These are phyloP conservation scores for Falcaria lacertinaria DNA, from an alignment of 2,888 invertebrate genomes.

Conservation along the genomic window DNA sequence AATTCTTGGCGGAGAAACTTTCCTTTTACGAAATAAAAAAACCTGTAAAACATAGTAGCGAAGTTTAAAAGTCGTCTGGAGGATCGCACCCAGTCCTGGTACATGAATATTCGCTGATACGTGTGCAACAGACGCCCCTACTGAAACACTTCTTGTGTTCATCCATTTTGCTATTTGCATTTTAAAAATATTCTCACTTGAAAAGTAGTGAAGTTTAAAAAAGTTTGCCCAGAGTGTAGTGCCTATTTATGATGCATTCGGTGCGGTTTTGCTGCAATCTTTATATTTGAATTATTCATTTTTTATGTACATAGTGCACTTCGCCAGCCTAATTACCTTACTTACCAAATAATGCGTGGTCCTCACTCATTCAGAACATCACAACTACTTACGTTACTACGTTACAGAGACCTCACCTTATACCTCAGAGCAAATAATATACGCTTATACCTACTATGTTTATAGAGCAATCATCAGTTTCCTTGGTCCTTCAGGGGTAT, in stretches of 20 bases:
- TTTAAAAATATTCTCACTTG: slow-evolving; percentile 37
- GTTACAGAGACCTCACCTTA: too few relatives aligned
- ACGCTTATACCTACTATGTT: too few relatives aligned
- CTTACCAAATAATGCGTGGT: neutral
- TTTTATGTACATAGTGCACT: slow-evolving; percentile 6
- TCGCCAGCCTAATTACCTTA: neutral
- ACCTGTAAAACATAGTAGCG: neutral
- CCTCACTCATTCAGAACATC: too few relatives aligned
- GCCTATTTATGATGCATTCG: slow-evolving; percentile 11
- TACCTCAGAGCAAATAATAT: too few relatives aligned
- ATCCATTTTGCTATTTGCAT: slow-evolving; percentile 34
- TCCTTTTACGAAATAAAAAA: neutral
- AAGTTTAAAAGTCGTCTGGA: slow-evolving; percentile 15
- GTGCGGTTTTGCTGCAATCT: slow-evolving; percentile 13
- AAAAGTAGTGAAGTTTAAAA: slow-evolving; percentile 26
- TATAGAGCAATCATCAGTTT: too few relatives aligned
- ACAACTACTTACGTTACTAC: too few relatives aligned
- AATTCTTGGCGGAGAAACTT: neutral
- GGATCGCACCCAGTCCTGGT: slow-evolving; percentile 23
- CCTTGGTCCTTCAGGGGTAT: too few relatives aligned
- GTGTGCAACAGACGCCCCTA: slow-evolving; percentile 22
- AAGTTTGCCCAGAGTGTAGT: slow-evolving; percentile 8
- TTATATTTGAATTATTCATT: slow-evolving; percentile 21
- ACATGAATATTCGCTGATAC: slow-evolving; percentile 43
- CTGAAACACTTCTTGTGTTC: slow-evolving; percentile 36